phyloP scores from a whole-genome alignment of 2,113 vertebrate species.

The Dendrocopos noguchii region DNA sequence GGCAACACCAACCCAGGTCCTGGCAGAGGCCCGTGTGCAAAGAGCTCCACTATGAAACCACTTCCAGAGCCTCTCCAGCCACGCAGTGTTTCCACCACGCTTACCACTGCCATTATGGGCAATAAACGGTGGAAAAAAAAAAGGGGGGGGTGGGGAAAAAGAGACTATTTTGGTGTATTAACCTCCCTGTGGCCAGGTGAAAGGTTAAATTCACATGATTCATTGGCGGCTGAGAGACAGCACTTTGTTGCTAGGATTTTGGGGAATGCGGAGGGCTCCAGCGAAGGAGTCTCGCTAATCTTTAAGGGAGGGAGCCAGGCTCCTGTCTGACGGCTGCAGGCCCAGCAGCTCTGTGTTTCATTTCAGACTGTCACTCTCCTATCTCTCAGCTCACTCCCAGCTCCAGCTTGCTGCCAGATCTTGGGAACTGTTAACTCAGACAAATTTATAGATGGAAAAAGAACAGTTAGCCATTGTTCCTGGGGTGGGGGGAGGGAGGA shows the following conservation, averaged over 20 bases:
- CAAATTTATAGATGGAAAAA: conserved; percentile 72
- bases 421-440: conserved; percentile 72
- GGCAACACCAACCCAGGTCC: neutral
- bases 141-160: neutral
- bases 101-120: neutral
- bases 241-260: conserved; percentile 78
- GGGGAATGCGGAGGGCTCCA: conserved; percentile 82
- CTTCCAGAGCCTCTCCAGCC: neutral
- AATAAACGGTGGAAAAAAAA: neutral
- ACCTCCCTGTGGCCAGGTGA: conserved; percentile 69
- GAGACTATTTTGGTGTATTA: conserved; percentile 61
- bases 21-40: neutral
- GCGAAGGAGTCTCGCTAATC: conserved; percentile 88
- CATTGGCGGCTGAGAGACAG: conserved; percentile 74
- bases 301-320: conserved; percentile 83
- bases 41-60: neutral
- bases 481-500: conserved; percentile 42
- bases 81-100: accelerated
- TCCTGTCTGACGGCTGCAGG: conserved; percentile 88
- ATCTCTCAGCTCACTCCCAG: conserved; percentile 79
- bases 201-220: conserved; percentile 74
- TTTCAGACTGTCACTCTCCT: conserved; percentile 87
- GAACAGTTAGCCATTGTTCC: conserved; percentile 65
- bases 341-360: conserved; percentile 87
- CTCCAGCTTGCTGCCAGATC: conserved; percentile 65